These are phyloP conservation scores for Temnothorax longispinosus DNA, from an alignment of 1,140 invertebrate species.

Conservation along the genomic window DNA sequence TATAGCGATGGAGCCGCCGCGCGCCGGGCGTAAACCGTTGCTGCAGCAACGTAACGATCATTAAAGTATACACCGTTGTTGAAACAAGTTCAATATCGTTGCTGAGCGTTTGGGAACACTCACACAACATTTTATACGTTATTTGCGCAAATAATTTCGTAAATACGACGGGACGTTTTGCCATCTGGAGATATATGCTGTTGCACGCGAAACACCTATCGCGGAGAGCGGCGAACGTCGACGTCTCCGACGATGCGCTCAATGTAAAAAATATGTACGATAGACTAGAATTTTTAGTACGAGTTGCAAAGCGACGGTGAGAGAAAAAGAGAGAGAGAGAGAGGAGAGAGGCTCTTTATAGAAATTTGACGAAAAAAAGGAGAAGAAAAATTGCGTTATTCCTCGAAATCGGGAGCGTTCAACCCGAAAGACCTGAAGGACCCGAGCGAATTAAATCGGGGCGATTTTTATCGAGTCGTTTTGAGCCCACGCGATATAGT, in stretches of 20 bases:
- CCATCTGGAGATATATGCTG: background rate
- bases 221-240: background rate
- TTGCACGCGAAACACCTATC: conserved; percentile 16
- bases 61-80: too few relatives aligned
- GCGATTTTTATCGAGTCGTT: conserved; percentile 33
- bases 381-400: background rate
- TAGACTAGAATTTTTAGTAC: conserved; percentile 50
- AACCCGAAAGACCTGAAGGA: background rate
- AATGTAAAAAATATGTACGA: conserved; percentile 67
- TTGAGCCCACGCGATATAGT: conserved; percentile 35
- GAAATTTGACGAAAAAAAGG: background rate
- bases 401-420: background rate
- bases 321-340: conserved; percentile 2
- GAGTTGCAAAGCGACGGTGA: background rate
- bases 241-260: conserved; percentile 54
- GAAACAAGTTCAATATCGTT: too few relatives aligned
- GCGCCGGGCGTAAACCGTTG: too few relatives aligned
- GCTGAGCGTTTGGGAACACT: too few relatives aligned
- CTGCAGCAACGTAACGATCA: too few relatives aligned
- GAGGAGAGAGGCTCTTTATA: conserved; percentile 39
- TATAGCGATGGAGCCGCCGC: too few relatives aligned
- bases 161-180: too few relatives aligned
- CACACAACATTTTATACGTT: too few relatives aligned
- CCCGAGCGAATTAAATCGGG: background rate
- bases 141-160: too few relatives aligned